phyloP scores from a whole-genome alignment of 1,140 invertebrate species.

The Paracyclopina nana region DNA sequence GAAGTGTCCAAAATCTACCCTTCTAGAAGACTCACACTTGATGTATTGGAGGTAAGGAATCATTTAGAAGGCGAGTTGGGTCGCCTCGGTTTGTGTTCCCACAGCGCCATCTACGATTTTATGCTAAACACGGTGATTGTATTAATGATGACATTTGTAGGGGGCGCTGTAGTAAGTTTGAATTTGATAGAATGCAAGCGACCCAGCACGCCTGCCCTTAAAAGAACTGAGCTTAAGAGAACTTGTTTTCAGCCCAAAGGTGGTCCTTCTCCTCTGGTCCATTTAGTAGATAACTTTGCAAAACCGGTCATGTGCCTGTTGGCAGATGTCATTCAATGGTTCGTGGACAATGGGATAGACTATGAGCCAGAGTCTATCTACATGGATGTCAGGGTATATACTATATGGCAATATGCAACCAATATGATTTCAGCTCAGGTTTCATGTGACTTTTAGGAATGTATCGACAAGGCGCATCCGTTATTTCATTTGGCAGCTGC shows the following conservation, averaged over 20 bases:
- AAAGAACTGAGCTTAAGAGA: too few species aligned
- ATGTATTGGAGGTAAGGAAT: conserved; percentile 20
- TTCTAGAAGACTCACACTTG: conserved; percentile 36
- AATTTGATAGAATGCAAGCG: too few species aligned
- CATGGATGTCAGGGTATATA: neutral
- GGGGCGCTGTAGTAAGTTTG: too few species aligned
- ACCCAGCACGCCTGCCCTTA: too few species aligned
- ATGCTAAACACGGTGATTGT: too few species aligned
- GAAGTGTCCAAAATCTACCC: conserved; percentile 71
- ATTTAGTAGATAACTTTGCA: conserved; percentile 88
- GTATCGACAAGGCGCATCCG: conserved; percentile 68
- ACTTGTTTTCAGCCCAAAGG: neutral
- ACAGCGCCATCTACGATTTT: too few species aligned
- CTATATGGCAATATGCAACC: neutral
- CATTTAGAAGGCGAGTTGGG: too few species aligned
- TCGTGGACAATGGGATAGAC: conserved; percentile 64
- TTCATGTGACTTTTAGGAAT: conserved; percentile 40
- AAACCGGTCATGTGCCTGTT: conserved; percentile 85
- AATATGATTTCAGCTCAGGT: too few species aligned
- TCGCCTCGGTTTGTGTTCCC: too few species aligned
- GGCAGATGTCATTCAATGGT: conserved; percentile 82
- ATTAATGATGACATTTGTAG: too few species aligned
- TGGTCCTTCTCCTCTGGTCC: too few species aligned
- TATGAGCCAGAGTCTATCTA: conserved; percentile 31
- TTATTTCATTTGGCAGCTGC: conserved; percentile 71